These are phyloP conservation scores for Steinernema hermaphroditum DNA, from an alignment of 2,888 invertebrate species.

Conservation along the genomic window DNA sequence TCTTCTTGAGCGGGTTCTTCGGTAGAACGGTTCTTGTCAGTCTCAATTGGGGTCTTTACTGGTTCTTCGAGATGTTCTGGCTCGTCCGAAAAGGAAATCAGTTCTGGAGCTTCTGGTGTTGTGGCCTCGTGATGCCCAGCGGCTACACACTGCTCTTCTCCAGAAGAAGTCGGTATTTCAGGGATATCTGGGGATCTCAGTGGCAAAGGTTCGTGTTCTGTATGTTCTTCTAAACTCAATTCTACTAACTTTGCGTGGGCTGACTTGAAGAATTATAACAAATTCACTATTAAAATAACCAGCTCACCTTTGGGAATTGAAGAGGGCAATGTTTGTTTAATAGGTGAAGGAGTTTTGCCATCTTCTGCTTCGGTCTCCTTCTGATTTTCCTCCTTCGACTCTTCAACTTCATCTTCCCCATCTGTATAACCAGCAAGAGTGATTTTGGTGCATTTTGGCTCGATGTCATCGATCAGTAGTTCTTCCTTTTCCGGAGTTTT, in stretches of 20 bases:
- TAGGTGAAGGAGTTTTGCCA: no score
- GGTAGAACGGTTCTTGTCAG: no score
- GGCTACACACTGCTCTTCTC: not conserved
- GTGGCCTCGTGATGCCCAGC: no score
- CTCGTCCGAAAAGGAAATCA: no score
- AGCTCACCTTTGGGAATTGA: not conserved
- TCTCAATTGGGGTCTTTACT: not conserved
- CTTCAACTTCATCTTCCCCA: not conserved
- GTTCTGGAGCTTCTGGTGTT: no score
- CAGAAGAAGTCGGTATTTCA: not conserved
- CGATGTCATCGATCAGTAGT: not conserved
- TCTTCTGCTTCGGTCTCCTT: not conserved
- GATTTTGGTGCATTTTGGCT: constrained; percentile 14
- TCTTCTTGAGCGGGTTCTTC: no score
- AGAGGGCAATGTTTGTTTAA: no score
- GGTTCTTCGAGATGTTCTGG: not conserved
- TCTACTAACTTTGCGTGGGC: not conserved
- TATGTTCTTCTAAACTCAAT: not conserved
- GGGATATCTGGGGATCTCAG: not conserved
- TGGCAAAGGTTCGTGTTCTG: no score
- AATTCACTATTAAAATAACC: not conserved
- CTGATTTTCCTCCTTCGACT: not conserved
- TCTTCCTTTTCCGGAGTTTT: not conserved
- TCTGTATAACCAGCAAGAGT: constrained; percentile 1
- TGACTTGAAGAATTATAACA: not conserved